Base-by-base conservation (phyloP, 2,797 vertebrate genomes). In the Simalia tracyae region DNA sequence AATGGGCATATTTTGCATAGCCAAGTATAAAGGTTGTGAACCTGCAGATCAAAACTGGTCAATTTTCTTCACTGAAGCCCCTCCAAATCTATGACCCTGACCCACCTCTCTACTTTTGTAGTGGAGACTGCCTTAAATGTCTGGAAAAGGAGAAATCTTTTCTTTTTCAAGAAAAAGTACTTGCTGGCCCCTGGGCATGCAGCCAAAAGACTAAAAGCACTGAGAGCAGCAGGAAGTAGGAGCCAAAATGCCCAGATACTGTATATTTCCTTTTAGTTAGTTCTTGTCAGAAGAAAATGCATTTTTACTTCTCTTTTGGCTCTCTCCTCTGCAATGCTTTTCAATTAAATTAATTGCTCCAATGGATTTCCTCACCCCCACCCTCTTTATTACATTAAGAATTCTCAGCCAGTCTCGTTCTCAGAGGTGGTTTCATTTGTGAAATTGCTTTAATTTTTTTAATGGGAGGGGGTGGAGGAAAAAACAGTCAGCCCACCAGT, bases 261-360 rank as follows among this genome's bases (percentile, higher is more conserved):
- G 85, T 87, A 91, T 60, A 72, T 87, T 66, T 91, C 64, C 57
- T 50, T 91, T 87, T 61, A 60, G 64, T 68, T 50, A 22, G 28
- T n/a, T 76, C 31, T 57, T 46, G 85, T 91, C 90, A 87, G 56
- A n/a, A 60, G 90, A 60, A 87, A 76, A 91, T 91, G 90, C 64
- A 17, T 60, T 60, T 91, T 86, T 31, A 90, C 19, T 85, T 86
- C 90, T 72, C 54, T 63, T 76, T 76, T 87, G 85, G 85, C 90
- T 87, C 63, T 87, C 90, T 68, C 72, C 54, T 66, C 61, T 28
- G 24, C 31, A 46, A 50, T 10, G 90, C 90, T 36, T 87, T 91
- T 87, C 90, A 86, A 91, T 91, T 87, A 76, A 91, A 91, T 87
- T 76, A 87, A 91, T 91, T 91, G 90, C 64, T 72, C 36, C 46